Base-by-base conservation (phyloP, 1,140 invertebrate species). In the Danaus plexippus region DNA sequence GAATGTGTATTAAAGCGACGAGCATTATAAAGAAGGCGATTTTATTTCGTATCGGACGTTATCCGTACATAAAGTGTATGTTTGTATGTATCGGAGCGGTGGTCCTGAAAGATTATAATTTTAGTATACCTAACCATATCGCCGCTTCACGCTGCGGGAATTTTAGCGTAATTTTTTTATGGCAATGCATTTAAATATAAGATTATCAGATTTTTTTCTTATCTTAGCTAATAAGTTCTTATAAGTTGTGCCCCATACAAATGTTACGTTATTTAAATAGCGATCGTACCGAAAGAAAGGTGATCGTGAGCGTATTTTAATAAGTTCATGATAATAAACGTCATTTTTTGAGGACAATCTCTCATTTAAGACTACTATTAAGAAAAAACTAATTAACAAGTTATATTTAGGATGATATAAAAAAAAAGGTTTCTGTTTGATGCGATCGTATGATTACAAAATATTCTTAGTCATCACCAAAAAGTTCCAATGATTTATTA, bases 171-270 rank as follows among this genome's bases (percentile, higher is more conserved):
- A 68, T 66, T 69, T 68, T 60, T 32, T 68, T 73, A 69, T 70
- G 49, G 74, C 68, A 77, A 72, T 75, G 71, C 73, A 79, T 80
- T 78, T 80, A 70, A 80, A 75, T 75, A 54, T 48, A 73, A 70
- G 45, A 72, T 78, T 68, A 78, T 69, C 57, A 48, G 50, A 66
- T 63, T 61, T 65, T 67, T 61, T 66, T 62, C 62, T 48, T 51
- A 65, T 65, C 54, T 66, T 64, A 57, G 57, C 65, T 69, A 61
- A 76, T 71, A 67, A 66, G 32, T 52, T 63, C 49, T 67, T 61
- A 52, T 64, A 71, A 71, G 64, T 74, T 71, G 66, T 56, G 44
- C 57, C 32, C 45, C 51, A 18, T 9, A 10, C 15, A 1, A 15
- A 15, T 15, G 15, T 1, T 45, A 53, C 1, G 22, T 4, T 32